Base-by-base conservation (phyloP, 2,113 vertebrate species). In the Podilymbus podiceps region DNA sequence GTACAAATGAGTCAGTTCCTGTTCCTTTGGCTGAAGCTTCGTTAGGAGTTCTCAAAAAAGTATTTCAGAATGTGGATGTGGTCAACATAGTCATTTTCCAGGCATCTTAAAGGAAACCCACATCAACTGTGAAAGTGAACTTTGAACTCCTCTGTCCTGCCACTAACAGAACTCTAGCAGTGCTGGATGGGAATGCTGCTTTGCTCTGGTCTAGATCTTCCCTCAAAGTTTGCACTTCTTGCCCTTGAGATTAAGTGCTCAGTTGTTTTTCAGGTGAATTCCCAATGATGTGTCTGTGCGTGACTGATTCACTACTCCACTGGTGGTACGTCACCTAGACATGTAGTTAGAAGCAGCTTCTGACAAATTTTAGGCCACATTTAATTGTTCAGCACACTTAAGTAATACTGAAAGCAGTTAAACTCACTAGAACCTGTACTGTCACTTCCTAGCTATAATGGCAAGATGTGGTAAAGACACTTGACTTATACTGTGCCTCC, bases 21-120 rank as follows among this genome's bases (percentile, higher is more conserved):
- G 98, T 98, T 98, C 98, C 97, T 97, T 96, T 95, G 97, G 96
- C 97, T 96, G 93, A 97, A 98, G 98, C 98, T 98, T 96, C 97
- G 98, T 98, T 98, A 98, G 97, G 98, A 98, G 98, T 98, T 98
- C 98, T 98, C 98, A 98, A 98, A 98, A 98, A 97, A 98, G 92
- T 97, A 98, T 98, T 98, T 98, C 96, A 98, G 98, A 98, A 98
- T 98, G 99, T 99, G 99, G 99, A 99, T 99, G 99, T 99, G 99
- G 99, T 99, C 98, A 98, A 98, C 98, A 93, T 96, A 99, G 99
- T 99, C 99, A 99, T 99, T 99, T 99, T 98, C 98, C 98, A 99
- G 98, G 98, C 98, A 99, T 99, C 98, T 99, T 97, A 98, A 98
- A 99, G 99, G 99, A 99, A 99, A 99, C 98, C 99, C 99, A 99